Conservation (phyloP, 2,113 vertebrate genomes). For the Burhinus bistriatus region DNA sequence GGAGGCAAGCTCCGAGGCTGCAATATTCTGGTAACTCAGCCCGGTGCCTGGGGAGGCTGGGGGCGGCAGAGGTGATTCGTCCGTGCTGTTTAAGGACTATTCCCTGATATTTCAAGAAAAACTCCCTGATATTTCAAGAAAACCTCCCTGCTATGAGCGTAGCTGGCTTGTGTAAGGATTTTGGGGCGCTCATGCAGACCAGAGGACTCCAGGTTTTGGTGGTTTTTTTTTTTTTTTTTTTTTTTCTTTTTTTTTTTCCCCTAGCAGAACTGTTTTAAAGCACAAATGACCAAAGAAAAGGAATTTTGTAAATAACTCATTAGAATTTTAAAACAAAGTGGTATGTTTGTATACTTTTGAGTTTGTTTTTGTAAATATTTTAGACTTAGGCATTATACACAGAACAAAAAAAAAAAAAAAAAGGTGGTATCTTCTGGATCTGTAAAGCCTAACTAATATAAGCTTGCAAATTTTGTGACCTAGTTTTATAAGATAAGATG, state of each 20-base stretch:
- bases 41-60: not conserved
- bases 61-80: not conserved
- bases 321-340: not conserved
- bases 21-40: not conserved
- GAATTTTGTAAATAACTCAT: not conserved
- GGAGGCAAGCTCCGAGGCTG: not conserved
- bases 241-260: not conserved
- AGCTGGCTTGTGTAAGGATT: accelerated
- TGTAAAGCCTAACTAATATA: too few relatives aligned
- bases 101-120: not conserved
- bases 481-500: too few relatives aligned
- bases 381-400: not conserved
- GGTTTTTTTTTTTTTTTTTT: accelerated
- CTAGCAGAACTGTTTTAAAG: not conserved
- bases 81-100: accelerated
- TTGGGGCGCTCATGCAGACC: not conserved
- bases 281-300: not conserved
- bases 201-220: accelerated
- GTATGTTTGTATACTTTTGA: not conserved
- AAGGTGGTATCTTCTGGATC: too few relatives aligned
- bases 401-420: too few relatives aligned
- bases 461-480: too few relatives aligned
- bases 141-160: too few relatives aligned
- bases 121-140: not conserved
- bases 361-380: not conserved